Conservation (phyloP, 1,140 invertebrate genomes). For the Apis mellifera region Amel_HAv3.1 CM009937.2:2653001-2653500, state of each 20-base stretch:
- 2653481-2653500: constrained; percentile 66
- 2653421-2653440: neutral
- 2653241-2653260: neutral
- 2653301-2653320: neutral
- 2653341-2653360: neutral
- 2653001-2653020: neutral
- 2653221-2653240: no score
- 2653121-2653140: neutral
- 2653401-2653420: neutral
- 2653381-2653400: neutral
- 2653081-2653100: constrained; percentile 23
- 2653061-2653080: constrained; percentile 58
- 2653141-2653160: neutral
- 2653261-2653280: neutral
- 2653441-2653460: neutral
- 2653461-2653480: constrained; percentile 64
- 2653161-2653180: no score
- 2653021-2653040: constrained; percentile 25
- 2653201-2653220: no score
- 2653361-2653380: no score
- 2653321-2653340: constrained; percentile 32
- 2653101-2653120: no score
- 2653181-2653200: no score
- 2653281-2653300: no score
- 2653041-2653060: constrained; percentile 28